phyloP scores from a whole-genome alignment of 2,113 vertebrate species.

The Halcyon malimbica region DNA sequence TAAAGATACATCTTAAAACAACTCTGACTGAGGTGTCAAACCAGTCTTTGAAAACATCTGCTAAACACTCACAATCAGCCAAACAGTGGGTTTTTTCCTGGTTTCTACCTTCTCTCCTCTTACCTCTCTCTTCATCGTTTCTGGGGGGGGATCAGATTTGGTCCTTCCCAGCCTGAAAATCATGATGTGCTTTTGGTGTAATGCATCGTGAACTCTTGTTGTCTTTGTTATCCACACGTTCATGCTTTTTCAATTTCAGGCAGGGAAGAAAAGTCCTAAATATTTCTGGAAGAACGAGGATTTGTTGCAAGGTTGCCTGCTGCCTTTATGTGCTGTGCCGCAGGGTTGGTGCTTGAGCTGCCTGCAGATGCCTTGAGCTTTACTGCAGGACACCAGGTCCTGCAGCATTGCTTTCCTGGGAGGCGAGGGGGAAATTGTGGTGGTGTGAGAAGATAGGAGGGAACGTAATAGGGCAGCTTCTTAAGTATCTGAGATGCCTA shows the following conservation, averaged over 20 bases:
- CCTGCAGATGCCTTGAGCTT: not conserved
- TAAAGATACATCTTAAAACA: not conserved
- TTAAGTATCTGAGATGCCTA: not conserved
- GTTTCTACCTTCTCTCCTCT: not conserved
- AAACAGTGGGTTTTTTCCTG: not conserved
- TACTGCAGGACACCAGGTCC: not conserved
- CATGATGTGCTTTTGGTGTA: not conserved
- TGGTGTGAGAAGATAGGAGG: not conserved
- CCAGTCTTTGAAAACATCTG: not conserved
- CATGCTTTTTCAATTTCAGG: not conserved
- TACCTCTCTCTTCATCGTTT: not conserved
- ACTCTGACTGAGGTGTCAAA: not conserved
- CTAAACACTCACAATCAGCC: not conserved
- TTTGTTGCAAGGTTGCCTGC: not conserved
- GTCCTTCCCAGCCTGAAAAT: not conserved
- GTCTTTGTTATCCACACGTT: not conserved
- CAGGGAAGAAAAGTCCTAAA: not conserved
- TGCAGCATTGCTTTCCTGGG: not conserved
- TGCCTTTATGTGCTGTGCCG: not conserved
- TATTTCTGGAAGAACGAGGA: not conserved
- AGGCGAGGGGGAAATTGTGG: no score
- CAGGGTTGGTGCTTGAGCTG: not conserved
- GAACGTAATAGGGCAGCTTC: not conserved
- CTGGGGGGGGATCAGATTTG: not conserved
- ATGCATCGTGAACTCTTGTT: accelerated